phyloP scores from a whole-genome alignment of 1,140 invertebrate genomes.

The Pachypeltis micranthus region DNA sequence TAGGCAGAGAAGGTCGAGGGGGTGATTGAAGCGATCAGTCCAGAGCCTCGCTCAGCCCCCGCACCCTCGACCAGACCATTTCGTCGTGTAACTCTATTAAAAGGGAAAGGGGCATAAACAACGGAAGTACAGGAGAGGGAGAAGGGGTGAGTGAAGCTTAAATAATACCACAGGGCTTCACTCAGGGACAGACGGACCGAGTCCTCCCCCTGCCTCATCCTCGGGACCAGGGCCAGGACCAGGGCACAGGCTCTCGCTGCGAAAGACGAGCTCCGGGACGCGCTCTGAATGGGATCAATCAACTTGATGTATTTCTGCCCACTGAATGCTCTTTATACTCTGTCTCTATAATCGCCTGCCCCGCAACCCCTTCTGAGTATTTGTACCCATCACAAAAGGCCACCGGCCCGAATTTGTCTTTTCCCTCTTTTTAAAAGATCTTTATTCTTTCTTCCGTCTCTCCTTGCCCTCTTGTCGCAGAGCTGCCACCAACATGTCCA shows the following conservation, averaged over 20 bases:
- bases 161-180: not conserved
- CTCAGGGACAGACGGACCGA: not conserved
- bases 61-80: not conserved
- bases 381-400: slow-evolving; percentile 4
- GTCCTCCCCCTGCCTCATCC: not conserved
- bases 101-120: not conserved
- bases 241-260: not conserved
- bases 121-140: not conserved
- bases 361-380: not conserved
- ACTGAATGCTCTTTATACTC: slow-evolving; percentile 4
- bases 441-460: too few species aligned
- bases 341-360: slow-evolving; percentile 3
- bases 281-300: not conserved
- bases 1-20: not conserved
- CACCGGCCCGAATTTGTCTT: slow-evolving; percentile 1
- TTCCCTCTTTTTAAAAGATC: too few species aligned
- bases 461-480: too few species aligned
- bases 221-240: not conserved
- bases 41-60: not conserved
- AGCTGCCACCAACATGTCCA: too few species aligned
- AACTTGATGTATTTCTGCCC: slow-evolving; percentile 8
- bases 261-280: not conserved
- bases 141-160: not conserved
- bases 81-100: slow-evolving; percentile 1
- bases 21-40: slow-evolving; percentile 7